These are phyloP conservation scores for Heterotis niloticus DNA, from an alignment of 2,113 vertebrate genomes.

Conservation along the genomic window DNA sequence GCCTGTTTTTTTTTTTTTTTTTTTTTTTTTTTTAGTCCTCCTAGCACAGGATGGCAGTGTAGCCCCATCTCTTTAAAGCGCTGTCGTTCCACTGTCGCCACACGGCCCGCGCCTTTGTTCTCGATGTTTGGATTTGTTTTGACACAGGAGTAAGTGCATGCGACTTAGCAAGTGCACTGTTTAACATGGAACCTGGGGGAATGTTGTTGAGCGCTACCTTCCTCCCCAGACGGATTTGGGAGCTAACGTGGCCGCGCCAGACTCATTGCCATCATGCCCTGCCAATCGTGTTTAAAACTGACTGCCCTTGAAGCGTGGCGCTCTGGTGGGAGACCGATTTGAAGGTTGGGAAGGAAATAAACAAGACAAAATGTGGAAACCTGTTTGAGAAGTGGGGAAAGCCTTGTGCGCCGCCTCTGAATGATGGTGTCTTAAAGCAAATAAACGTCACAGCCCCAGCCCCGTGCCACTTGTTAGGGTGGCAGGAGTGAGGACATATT, in stretches of 20 bases:
- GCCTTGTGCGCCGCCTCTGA: neutral
- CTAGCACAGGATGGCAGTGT: constrained; percentile 11
- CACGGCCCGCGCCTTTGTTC: neutral
- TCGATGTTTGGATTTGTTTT: constrained; percentile 18
- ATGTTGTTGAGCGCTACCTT: neutral
- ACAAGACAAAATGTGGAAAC: neutral
- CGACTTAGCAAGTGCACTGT: neutral
- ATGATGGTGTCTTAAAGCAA: too few species aligned
- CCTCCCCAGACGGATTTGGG: neutral
- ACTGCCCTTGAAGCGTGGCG: constrained; percentile 8
- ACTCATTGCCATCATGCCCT: neutral
- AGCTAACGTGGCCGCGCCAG: too few species aligned
- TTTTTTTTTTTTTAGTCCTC: constrained; percentile 28
- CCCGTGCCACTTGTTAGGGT: too few species aligned
- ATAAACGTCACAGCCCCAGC: too few species aligned
- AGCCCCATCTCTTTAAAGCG: neutral
- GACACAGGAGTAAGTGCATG: neutral
- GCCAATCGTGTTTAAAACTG: neutral
- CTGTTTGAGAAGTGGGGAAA: constrained; percentile 3
- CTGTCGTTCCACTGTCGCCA: neutral
- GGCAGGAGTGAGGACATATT: too few species aligned
- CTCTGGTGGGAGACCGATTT: neutral
- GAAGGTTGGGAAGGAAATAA: neutral
- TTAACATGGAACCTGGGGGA: neutral
- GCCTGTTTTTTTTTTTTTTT: too few species aligned